phyloP scores from a whole-genome alignment of 2,888 invertebrate species.

The Nephrocerus scutellatus region DNA sequence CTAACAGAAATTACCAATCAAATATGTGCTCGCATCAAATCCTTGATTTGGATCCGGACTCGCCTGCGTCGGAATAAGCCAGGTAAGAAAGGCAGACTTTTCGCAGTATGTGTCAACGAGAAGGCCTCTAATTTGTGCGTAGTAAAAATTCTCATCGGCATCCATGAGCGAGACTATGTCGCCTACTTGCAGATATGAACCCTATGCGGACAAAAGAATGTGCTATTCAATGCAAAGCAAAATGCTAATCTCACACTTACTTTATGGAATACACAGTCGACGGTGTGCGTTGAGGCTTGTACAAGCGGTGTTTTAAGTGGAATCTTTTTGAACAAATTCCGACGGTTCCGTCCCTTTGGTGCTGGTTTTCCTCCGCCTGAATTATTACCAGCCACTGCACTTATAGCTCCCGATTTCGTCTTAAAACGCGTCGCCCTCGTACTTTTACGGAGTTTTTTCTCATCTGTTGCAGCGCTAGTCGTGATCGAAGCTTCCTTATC shows the following conservation, averaged over 20 bases:
- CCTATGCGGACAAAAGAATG: conserved; percentile 48
- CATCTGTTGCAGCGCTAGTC: conserved; percentile 26
- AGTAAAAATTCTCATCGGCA: conserved; percentile 68
- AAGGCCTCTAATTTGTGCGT: conserved; percentile 83
- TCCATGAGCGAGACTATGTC: conserved; percentile 85
- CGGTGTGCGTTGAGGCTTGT: conserved; percentile 74
- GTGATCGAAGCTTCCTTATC: conserved; percentile 2
- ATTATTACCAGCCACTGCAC: conserved; percentile 9
- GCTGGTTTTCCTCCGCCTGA: conserved; percentile 22
- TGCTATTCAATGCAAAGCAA: not conserved
- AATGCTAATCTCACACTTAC: conserved; percentile 38
- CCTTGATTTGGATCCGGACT: conserved; percentile 69
- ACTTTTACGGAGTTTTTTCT: conserved; percentile 36
- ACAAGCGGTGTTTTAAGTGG: conserved; percentile 75
- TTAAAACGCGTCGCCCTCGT: conserved; percentile 41
- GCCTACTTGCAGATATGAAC: conserved; percentile 77
- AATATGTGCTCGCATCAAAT: conserved; percentile 84
- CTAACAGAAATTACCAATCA: conserved; percentile 58
- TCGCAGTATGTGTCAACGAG: conserved; percentile 88
- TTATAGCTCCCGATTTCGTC: conserved; percentile 39
- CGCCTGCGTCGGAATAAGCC: conserved; percentile 80
- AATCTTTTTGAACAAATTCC: conserved; percentile 70
- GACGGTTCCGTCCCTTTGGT: conserved; percentile 63
- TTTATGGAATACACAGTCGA: conserved; percentile 68
- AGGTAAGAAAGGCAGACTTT: conserved; percentile 86